Evolutionary conservation across 2,888 invertebrate genomes (phyloP).

Genomic region (Nymphalis urticae): DNA sequence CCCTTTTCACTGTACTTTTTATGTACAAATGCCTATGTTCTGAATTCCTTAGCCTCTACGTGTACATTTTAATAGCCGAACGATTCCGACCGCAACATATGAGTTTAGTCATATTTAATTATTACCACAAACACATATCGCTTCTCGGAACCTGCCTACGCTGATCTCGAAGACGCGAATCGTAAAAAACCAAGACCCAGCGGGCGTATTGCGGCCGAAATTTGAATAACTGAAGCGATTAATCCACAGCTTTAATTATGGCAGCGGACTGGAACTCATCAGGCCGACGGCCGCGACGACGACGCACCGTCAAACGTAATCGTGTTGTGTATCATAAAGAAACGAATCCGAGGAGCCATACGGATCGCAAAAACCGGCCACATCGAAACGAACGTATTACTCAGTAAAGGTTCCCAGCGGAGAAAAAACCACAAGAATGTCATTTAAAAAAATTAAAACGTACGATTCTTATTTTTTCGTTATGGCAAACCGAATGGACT

Average conservation of each 20-base stretch:
- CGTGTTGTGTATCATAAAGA: conserved; percentile 52
- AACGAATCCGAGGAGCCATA: conserved; percentile 60
- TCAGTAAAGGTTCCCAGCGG: conserved; percentile 70
- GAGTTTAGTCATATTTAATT: conserved; percentile 54
- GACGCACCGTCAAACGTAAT: conserved; percentile 57
- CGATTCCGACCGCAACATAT: conserved; percentile 39
- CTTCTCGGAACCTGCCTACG: conserved; percentile 71
- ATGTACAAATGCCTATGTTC: conserved; percentile 40
- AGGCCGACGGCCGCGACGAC: conserved; percentile 39
- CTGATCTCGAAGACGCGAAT: conserved; percentile 67
- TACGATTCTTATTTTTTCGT: conserved; percentile 72
- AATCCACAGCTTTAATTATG: conserved; percentile 70
- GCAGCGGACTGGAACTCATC: conserved; percentile 65
- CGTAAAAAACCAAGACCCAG: conserved; percentile 69
- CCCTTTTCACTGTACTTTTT: conserved; percentile 56
- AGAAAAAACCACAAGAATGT: conserved; percentile 80
- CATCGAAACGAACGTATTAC: conserved; percentile 68
- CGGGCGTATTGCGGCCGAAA: conserved; percentile 61
- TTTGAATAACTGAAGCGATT: conserved; percentile 75
- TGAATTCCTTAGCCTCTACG: conserved; percentile 27
- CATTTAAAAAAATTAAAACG: conserved; percentile 81
- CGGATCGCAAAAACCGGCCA: conserved; percentile 68
- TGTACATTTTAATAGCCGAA: conserved; percentile 25
- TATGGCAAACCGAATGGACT: conserved; percentile 77
- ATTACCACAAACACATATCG: conserved; percentile 59